Conservation (phyloP, 2,888 invertebrate genomes). For the Heliconius sara region DNA sequence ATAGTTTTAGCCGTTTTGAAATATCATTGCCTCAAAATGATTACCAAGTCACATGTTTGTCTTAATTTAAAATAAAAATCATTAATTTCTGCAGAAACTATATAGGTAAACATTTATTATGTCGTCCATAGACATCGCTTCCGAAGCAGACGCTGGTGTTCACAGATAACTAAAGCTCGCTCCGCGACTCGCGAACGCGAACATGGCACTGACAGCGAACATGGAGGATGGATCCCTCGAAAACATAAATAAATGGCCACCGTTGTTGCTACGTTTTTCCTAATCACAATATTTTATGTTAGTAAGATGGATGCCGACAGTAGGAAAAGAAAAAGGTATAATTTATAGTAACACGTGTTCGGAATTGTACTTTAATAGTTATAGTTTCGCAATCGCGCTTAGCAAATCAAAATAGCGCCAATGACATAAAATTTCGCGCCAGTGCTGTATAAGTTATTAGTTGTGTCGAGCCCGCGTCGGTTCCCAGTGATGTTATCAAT, state of each 20-base stretch:
- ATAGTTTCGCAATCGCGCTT: conserved; percentile 51
- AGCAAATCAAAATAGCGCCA: conserved; percentile 60
- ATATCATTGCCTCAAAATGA: no score
- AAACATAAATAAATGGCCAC: conserved; percentile 84
- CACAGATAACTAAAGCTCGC: conserved; percentile 47
- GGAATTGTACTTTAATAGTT: conserved; percentile 20
- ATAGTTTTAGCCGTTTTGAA: no score
- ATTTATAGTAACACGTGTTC: conserved; percentile 26
- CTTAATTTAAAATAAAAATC: no score
- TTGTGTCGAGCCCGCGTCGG: conserved; percentile 60
- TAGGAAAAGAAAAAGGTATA: conserved; percentile 64
- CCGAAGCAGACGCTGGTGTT: conserved; percentile 37
- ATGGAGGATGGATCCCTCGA: conserved; percentile 67
- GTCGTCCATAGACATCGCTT: conserved; percentile 51
- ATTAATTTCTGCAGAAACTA: no score
- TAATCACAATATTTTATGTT: conserved; percentile 71
- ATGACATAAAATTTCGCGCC: conserved; percentile 80
- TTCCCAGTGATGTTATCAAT: conserved; percentile 72
- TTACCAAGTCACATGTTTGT: no score
- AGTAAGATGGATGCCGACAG: conserved; percentile 80
- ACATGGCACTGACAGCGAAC: conserved; percentile 66
- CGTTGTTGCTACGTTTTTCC: conserved; percentile 79
- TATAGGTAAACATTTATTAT: not conserved
- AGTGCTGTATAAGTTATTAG: conserved; percentile 54
- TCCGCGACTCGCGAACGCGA: conserved; percentile 55